Evolutionary conservation across 2,888 invertebrate genomes (phyloP).

Genomic region (Tolmerus cingulatus): DNA sequence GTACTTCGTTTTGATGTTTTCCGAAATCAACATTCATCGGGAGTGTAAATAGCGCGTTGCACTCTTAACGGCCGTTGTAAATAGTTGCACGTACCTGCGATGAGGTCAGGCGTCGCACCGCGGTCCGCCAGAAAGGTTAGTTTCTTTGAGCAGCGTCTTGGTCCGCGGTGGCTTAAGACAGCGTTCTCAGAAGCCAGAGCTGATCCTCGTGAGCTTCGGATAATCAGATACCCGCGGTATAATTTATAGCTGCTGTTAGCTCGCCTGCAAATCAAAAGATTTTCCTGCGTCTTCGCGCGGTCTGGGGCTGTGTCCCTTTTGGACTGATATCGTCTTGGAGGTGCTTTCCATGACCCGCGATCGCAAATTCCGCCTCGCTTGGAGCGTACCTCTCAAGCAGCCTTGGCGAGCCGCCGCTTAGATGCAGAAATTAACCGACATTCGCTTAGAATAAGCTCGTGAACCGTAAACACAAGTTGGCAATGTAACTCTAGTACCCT

Average conservation of each 20-base stretch:
- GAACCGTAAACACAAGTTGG: constrained; percentile 28
- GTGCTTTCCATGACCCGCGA: background rate
- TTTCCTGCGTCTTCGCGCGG: background rate
- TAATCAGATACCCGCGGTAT: background rate
- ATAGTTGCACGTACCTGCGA: constrained; percentile 12
- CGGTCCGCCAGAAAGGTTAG: constrained; percentile 11
- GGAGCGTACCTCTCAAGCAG: background rate
- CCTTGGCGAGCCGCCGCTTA: background rate
- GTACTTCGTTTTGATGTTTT: background rate
- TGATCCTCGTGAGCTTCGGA: background rate
- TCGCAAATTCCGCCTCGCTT: constrained; percentile 17
- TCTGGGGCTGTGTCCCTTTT: background rate
- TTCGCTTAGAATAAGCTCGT: constrained; percentile 28
- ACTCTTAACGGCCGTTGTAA: background rate
- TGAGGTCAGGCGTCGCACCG: constrained; percentile 14
- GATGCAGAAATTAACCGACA: constrained; percentile 15
- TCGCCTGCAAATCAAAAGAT: background rate
- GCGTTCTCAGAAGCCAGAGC: background rate
- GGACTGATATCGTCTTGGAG: background rate
- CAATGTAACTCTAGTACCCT: constrained; percentile 27
- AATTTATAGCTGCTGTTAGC: background rate
- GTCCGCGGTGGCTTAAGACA: background rate
- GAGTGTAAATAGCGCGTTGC: constrained; percentile 3
- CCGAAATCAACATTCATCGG: background rate
- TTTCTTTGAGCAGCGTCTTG: background rate